phyloP scores from a whole-genome alignment of 2,113 vertebrate genomes.

The Benitochromis conjunctus region DNA sequence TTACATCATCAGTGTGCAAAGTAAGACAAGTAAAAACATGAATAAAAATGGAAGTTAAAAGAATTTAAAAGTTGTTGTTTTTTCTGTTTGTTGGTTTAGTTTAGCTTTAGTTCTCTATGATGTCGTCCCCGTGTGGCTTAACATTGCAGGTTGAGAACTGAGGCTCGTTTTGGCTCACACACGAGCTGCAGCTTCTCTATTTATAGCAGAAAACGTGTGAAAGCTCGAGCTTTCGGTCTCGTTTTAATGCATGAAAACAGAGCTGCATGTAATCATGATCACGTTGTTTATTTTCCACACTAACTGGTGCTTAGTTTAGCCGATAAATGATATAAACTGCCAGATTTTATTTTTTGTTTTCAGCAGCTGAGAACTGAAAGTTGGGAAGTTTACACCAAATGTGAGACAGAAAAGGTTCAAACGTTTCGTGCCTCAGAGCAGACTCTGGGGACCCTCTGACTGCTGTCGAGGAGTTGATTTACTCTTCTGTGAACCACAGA shows the following conservation, averaged over 20 bases:
- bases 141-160: neutral
- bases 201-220: neutral
- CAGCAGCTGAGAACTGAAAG: neutral
- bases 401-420: neutral
- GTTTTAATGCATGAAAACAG: neutral
- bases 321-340: neutral
- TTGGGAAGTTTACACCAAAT: neutral
- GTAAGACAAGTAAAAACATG: neutral
- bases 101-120: neutral
- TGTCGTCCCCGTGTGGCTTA: neutral
- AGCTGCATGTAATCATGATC: neutral
- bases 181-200: neutral
- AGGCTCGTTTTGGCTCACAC: neutral
- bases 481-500: neutral
- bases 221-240: neutral
- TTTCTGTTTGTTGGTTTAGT: neutral
- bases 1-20: neutral
- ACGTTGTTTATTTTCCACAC: neutral
- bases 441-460: neutral
- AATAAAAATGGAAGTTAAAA: neutral
- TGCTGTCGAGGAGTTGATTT: neutral
- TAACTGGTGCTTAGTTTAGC: accelerated
- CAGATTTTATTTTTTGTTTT: neutral
- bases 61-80: accelerated
- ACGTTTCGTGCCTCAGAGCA: neutral